A percentile compares a stretch with the other conserved stretches of the same genome.
Conservation (phyloP, 2,113 vertebrate species). For the Pachycephala philippinensis region DNA sequence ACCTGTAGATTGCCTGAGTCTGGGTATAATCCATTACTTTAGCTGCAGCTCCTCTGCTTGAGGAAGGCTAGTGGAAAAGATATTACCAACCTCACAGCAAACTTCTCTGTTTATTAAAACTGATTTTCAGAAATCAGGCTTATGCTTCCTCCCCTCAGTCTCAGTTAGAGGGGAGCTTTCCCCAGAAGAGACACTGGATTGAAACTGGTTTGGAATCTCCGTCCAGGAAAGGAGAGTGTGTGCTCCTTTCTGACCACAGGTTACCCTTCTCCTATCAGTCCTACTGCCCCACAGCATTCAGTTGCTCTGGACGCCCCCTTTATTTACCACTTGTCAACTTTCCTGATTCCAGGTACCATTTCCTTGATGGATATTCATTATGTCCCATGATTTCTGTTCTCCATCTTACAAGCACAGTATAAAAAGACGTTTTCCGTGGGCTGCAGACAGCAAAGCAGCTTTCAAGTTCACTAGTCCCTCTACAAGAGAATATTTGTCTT, state of each 20-base stretch:
- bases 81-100: not conserved
- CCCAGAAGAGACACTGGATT: not conserved
- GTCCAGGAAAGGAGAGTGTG: not conserved
- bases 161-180: not conserved
- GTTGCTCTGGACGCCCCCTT: fast-evolving
- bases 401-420: not conserved
- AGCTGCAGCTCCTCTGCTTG: not conserved
- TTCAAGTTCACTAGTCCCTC: not conserved
- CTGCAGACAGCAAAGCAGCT: not conserved
- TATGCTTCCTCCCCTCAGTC: not conserved
- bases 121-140: not conserved
- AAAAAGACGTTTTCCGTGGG: not conserved
- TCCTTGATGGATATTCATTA: not conserved
- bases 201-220: not conserved
- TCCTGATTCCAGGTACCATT: not conserved
- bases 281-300: fast-evolving
- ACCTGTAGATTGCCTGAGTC: not conserved
- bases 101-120: not conserved
- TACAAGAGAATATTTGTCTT: not conserved
- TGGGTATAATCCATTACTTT: not conserved
- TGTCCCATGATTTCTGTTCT: not conserved
- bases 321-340: not conserved
- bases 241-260: not conserved
- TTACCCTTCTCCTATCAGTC: not conserved
- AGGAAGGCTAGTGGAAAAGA: not conserved